Percentiles rank a stretch among this genome's conserved stretches.
These are phyloP conservation scores for Agelaius phoeniceus DNA, from an alignment of 2,113 vertebrate genomes.

Conservation along the genomic window DNA sequence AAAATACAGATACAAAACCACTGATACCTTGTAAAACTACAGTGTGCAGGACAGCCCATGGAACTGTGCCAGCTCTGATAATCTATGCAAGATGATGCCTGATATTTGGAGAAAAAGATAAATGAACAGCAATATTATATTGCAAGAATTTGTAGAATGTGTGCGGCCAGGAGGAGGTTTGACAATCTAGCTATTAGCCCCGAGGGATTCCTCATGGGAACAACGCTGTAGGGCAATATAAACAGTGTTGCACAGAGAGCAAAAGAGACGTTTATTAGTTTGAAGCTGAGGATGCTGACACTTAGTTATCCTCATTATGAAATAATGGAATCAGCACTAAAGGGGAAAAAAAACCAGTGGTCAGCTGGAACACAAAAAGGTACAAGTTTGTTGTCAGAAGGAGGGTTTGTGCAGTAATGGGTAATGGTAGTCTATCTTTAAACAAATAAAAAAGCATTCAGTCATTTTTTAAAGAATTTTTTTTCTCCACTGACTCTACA, in stretches of 20 bases:
- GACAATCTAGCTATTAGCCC: background rate
- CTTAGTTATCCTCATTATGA: background rate
- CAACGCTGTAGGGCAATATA: accelerated
- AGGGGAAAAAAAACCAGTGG: background rate
- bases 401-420: background rate
- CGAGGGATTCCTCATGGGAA: background rate
- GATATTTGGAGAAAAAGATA: background rate
- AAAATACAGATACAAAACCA: background rate
- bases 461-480: background rate
- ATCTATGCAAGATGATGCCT: background rate
- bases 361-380: background rate
- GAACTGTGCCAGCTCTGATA: background rate
- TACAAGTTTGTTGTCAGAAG: background rate
- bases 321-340: background rate
- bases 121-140: background rate
- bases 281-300: background rate
- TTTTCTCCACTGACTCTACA: background rate
- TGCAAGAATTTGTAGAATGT: background rate
- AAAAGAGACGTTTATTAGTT: background rate
- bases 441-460: background rate
- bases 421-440: background rate
- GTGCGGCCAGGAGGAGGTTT: background rate
- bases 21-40: background rate
- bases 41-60: background rate
- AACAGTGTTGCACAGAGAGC: background rate